phyloP scores from a whole-genome alignment of 2,113 vertebrate genomes.

The Malurus melanocephalus region DNA sequence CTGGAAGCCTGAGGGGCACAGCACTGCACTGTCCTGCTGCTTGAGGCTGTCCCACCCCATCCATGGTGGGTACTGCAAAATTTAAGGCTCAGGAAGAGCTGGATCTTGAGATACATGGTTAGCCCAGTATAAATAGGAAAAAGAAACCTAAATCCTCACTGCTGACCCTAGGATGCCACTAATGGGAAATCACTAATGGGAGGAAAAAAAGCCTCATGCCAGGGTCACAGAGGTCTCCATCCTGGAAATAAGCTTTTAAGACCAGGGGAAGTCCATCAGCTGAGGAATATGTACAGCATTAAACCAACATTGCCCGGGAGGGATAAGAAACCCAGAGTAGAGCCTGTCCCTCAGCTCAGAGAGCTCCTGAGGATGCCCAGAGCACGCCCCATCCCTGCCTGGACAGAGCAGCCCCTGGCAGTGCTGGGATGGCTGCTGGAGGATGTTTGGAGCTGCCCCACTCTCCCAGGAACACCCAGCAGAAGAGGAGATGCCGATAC shows the following conservation, averaged over 20 bases:
- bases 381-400: background rate
- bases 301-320: accelerated
- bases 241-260: background rate
- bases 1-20: background rate
- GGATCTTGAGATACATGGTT: background rate
- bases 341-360: background rate
- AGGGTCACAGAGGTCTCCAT: background rate
- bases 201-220: background rate
- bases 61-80: background rate
- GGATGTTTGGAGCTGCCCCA: background rate
- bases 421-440: background rate
- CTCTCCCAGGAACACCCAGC: constrained; percentile 26
- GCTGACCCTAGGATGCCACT: background rate
- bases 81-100: background rate
- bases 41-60: background rate
- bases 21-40: background rate
- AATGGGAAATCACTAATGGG: background rate
- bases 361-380: background rate
- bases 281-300: background rate
- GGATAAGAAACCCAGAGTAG: background rate
- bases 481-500: constrained; percentile 70
- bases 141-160: background rate
- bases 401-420: background rate
- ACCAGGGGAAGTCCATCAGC: background rate
- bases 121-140: background rate